phyloP scores from a whole-genome alignment of 2,888 invertebrate genomes.

The Congeria kusceri region DNA sequence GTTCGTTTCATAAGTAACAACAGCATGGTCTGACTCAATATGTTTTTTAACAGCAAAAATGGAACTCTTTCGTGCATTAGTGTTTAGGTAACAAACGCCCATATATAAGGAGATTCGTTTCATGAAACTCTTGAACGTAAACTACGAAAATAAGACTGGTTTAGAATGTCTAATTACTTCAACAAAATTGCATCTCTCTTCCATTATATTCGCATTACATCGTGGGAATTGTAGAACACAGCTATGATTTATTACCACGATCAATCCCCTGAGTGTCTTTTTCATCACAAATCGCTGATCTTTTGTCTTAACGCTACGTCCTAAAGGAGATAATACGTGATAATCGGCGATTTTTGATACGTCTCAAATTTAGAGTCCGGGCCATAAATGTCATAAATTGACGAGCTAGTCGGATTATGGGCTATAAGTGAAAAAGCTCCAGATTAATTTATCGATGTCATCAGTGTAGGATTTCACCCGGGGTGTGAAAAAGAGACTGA shows the following conservation, averaged over 20 bases:
- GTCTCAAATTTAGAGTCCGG: conserved; percentile 49
- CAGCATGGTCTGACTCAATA: too few species aligned
- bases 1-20: neutral
- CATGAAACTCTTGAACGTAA: too few species aligned
- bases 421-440: conserved; percentile 32
- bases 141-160: too few species aligned
- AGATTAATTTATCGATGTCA: conserved; percentile 28
- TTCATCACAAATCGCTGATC: conserved; percentile 39
- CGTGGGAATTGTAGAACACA: conserved; percentile 41
- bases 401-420: conserved; percentile 32
- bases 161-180: neutral
- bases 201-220: conserved; percentile 13
- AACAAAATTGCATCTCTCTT: conserved; percentile 5
- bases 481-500: conserved; percentile 5
- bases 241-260: conserved; percentile 43
- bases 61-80: too few species aligned
- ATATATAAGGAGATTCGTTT: too few species aligned
- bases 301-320: conserved; percentile 51
- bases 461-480: conserved; percentile 15
- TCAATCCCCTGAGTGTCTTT: conserved; percentile 38
- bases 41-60: too few species aligned
- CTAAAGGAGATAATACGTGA: conserved; percentile 38
- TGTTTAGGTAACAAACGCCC: too few species aligned
- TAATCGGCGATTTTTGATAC: conserved; percentile 18
- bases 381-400: conserved; percentile 38